Percentiles rank a stretch among this genome's conserved stretches.
phyloP scores from a whole-genome alignment of 2,797 vertebrate genomes.

The Schizopygopsis malacanthus region DNA sequence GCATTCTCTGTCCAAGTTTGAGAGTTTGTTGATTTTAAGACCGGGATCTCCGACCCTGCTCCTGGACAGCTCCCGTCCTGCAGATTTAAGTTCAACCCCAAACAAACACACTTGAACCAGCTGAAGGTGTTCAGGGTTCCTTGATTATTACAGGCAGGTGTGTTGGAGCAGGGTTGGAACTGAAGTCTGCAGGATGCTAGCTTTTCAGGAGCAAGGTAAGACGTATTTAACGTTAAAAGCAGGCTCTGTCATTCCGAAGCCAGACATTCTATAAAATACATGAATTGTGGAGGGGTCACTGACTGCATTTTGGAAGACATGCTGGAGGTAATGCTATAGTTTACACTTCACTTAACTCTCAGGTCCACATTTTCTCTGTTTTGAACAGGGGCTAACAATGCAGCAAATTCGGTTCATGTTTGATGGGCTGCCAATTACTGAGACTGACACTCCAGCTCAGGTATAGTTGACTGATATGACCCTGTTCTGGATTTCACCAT shows the following conservation, averaged over 20 bases:
- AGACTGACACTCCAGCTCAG: conserved; percentile 97
- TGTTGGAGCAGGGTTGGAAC: too few relatives aligned
- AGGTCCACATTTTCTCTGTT: conserved; percentile 8
- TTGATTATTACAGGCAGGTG: too few relatives aligned
- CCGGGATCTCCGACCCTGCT: too few relatives aligned
- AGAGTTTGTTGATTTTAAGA: background rate
- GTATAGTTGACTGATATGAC: conserved; percentile 70
- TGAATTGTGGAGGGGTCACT: background rate
- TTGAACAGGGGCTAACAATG: conserved; percentile 89
- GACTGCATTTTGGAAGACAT: background rate
- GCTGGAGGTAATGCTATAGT: background rate
- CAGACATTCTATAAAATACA: background rate
- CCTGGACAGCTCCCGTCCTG: background rate
- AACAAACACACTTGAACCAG: too few relatives aligned
- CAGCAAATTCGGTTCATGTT: conserved; percentile 98
- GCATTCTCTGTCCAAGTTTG: background rate
- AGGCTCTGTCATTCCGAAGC: background rate
- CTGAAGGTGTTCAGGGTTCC: too few relatives aligned
- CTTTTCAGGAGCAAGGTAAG: too few relatives aligned
- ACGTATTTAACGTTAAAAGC: background rate
- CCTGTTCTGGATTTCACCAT: background rate
- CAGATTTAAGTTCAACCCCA: background rate
- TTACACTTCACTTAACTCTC: background rate
- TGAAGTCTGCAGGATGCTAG: too few relatives aligned
- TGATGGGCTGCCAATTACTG: conserved; percentile 97